phyloP scores from a whole-genome alignment of 2,797 vertebrate genomes.

The Gila robusta region DNA sequence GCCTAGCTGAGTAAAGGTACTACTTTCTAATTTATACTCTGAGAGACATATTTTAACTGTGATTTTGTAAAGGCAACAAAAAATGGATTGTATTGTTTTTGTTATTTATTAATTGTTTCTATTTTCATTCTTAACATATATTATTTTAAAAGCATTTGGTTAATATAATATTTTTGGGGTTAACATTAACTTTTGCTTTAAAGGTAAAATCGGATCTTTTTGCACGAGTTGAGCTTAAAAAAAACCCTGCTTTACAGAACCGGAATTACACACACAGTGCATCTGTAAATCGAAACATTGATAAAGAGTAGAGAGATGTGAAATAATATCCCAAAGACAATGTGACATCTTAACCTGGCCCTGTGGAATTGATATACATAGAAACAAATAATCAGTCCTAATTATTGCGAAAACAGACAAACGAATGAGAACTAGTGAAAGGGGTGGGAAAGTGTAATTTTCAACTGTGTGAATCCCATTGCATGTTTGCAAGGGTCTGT shows the following conservation, averaged over 20 bases:
- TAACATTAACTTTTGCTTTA: no score
- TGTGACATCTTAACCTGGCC: neutral
- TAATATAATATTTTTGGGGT: no score
- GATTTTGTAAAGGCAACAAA: no score
- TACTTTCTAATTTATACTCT: no score
- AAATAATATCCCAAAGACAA: neutral
- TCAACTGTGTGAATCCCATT: constrained; percentile 64
- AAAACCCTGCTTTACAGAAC: neutral
- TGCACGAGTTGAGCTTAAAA: neutral
- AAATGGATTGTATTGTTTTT: no score
- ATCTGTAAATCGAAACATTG: neutral
- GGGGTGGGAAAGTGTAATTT: constrained; percentile 48
- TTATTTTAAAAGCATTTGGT: no score
- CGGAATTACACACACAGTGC: neutral
- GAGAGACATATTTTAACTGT: no score
- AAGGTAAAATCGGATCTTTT: no score
- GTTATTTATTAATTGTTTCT: no score
- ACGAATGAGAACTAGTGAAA: constrained; percentile 72
- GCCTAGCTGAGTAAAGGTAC: neutral
- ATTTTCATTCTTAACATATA: no score
- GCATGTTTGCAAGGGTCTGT: constrained; percentile 46
- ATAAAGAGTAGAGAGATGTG: neutral
- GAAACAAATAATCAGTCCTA: constrained; percentile 68
- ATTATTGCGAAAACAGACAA: constrained; percentile 74
- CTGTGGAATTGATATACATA: constrained; percentile 17